Evolutionary conservation across 2,797 vertebrate species (phyloP).

Genomic region (Melopsittacus undulatus): DNA sequence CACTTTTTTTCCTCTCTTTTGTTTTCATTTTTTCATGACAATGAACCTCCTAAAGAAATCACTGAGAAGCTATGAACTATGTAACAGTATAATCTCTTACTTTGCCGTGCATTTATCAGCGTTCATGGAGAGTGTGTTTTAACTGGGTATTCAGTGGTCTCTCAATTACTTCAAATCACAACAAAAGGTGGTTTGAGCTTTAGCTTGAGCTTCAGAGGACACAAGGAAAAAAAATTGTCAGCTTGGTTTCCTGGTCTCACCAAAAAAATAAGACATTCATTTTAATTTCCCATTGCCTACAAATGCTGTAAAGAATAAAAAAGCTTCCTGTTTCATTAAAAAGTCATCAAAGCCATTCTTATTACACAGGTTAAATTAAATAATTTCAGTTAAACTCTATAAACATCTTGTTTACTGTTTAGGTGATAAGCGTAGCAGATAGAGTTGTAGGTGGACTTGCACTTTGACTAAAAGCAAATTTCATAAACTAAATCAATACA

Average conservation of each 20-base stretch:
- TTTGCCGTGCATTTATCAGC: not conserved
- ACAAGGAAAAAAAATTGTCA: not conserved
- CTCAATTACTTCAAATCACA: not conserved
- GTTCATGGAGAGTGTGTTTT: not conserved
- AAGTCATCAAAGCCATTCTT: not conserved
- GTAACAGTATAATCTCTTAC: not conserved
- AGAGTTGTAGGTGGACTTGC: not conserved
- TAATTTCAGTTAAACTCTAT: not conserved
- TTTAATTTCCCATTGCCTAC: not conserved
- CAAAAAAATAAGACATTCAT: not conserved
- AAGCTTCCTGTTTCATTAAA: not conserved
- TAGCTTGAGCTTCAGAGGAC: not conserved
- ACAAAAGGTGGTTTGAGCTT: not conserved
- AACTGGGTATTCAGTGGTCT: not conserved
- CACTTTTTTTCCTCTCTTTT: not conserved
- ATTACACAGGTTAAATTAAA: not conserved
- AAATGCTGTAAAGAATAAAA: not conserved
- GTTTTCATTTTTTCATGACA: not conserved
- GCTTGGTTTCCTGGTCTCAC: not conserved
- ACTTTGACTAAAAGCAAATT: not conserved
- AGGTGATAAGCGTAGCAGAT: not conserved
- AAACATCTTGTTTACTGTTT: not conserved
- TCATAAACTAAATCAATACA: not conserved
- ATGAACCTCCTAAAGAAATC: not conserved
- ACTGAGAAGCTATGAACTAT: not conserved